A percentile compares a stretch with the other conserved stretches of the same genome.
Conservation (phyloP, 2,113 vertebrate genomes). For the Ictalurus furcatus region DNA sequence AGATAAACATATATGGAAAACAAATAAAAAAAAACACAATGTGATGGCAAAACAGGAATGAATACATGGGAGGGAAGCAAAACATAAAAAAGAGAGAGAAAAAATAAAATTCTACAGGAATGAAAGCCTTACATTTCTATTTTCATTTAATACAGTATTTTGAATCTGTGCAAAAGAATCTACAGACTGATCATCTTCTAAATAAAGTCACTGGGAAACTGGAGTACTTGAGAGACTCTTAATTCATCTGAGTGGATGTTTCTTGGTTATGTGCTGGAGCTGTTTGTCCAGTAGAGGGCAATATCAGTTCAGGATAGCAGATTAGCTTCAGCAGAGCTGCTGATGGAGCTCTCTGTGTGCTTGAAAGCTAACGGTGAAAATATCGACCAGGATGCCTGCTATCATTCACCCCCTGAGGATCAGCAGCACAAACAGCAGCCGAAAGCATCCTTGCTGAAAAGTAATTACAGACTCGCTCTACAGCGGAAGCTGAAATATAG, state of each 20-base stretch:
- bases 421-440: not conserved
- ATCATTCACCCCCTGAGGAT: conserved; percentile 23
- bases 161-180: too few species aligned
- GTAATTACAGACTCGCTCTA: not conserved
- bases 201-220: not conserved
- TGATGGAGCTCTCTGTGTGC: not conserved
- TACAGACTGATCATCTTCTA: not conserved
- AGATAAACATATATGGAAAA: not conserved
- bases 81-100: not conserved
- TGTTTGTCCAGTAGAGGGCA: conserved; percentile 64
- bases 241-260: not conserved
- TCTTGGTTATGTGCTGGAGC: conserved; percentile 33
- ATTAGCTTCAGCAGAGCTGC: not conserved
- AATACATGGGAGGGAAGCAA: not conserved
- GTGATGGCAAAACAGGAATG: not conserved
- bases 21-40: not conserved
- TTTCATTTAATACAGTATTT: not conserved
- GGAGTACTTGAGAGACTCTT: not conserved
- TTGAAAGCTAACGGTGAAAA: conserved; percentile 30
- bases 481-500: not conserved
- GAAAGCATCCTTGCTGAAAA: conserved; percentile 1
- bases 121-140: not conserved
- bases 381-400: conserved; percentile 30
- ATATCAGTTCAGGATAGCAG: conserved; percentile 21
- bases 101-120: not conserved